Evolutionary conservation across 2,888 invertebrate genomes (phyloP).

Genomic region (Rhogogaster chlorosoma): DNA sequence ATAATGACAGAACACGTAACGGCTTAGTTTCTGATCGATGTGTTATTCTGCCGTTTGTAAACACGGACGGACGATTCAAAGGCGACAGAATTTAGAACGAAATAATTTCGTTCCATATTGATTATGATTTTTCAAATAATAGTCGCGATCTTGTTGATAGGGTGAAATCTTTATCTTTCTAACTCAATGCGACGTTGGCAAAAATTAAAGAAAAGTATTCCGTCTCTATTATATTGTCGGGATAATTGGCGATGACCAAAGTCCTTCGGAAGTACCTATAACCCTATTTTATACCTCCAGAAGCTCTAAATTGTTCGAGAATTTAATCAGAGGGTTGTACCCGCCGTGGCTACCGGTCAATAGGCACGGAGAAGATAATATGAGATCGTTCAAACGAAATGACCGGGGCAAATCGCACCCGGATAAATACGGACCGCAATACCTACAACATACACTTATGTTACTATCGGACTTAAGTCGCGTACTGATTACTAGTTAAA

Average conservation of each 20-base stretch:
- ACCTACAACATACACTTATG: not conserved
- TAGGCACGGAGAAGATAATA: not conserved
- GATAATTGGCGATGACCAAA: not conserved
- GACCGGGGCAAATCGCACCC: not conserved
- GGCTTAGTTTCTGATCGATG: not conserved
- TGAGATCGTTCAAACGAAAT: constrained; percentile 8
- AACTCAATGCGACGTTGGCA: too few relatives aligned
- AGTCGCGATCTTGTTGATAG: too few relatives aligned
- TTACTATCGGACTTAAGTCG: not conserved
- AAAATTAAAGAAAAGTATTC: too few relatives aligned
- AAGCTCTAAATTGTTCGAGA: constrained; percentile 10
- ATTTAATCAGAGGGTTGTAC: constrained; percentile 30
- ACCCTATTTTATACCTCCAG: not conserved
- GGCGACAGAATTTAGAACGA: not conserved
- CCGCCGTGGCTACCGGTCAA: constrained; percentile 17
- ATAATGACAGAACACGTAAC: constrained; percentile 10
- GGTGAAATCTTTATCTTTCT: too few relatives aligned
- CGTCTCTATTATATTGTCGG: not conserved
- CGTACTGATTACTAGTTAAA: not conserved
- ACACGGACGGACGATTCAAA: not conserved
- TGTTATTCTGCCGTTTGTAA: not conserved
- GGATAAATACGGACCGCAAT: not conserved
- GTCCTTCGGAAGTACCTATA: not conserved
- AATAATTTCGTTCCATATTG: not conserved
- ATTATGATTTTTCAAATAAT: too few relatives aligned